Evolutionary conservation across 2,113 vertebrate species (phyloP), one percentile per base, ranked within the genome.

Genomic region (Amphiprion ocellaris): DNA sequence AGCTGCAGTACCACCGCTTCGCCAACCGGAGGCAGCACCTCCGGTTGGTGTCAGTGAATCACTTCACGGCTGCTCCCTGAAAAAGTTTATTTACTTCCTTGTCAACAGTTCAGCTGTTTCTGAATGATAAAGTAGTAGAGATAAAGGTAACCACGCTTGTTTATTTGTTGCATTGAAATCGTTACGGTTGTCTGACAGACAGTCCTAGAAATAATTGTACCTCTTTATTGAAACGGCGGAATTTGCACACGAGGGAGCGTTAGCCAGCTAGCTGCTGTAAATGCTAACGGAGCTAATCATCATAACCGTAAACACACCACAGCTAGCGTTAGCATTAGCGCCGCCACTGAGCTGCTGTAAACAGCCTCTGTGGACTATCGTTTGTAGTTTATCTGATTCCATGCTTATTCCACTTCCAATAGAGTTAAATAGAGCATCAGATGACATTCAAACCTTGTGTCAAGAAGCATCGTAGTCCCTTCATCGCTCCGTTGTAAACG

Each of bases 81-180:
- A 69, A 75, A 77, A 39, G 62, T 81, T 84, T 74, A 64, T 92
- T 85, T 87, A 89, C 85, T 91, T 94, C 90, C 92, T 37, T 87
- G 87, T 56, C 41, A 68, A 66, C 21, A 56, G 63, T 84, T 73
- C 77, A 69, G 21, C 9, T 28, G 17, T 16, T 33, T 16, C 54
- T 79, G 80, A 23, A 83, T 89, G 85, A 74, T 75, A 69, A 79
- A 74, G 44, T 87, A 78, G 77, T 54, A 52, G 10, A 67, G 37
- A 72, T 66, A 69, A 83, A 82, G 89, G 87, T 91, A 90, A 88
- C 5, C 5, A 1, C n/a, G 2, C 0, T 4, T 44, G 30, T 67
- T 33, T 72, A 58, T 1, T 63, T 0, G 5, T 69, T 7, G 0
- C 17, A 14, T 37, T 59, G 21, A 14, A 30, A 24, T 1, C 4